phyloP scores from a whole-genome alignment of 2,113 vertebrate genomes.

The Polypterus senegalus region DNA sequence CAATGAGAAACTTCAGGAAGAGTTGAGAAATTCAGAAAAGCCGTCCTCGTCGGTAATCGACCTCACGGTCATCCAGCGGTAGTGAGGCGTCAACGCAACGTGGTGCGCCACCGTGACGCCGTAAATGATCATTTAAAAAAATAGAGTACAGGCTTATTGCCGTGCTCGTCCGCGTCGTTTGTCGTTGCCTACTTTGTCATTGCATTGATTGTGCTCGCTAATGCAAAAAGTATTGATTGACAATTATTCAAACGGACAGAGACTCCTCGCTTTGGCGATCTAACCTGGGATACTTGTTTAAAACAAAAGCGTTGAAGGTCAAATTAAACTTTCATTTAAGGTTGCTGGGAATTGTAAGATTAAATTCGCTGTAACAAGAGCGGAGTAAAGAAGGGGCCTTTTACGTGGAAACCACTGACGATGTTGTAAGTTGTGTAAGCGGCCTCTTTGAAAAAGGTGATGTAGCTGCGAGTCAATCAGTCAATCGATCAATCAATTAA shows the following conservation, averaged over 20 bases:
- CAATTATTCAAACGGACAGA: not conserved
- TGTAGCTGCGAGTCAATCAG: too few relatives aligned
- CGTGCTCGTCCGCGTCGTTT: not conserved
- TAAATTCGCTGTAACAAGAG: not conserved
- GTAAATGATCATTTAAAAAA: too few relatives aligned
- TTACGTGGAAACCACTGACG: not conserved
- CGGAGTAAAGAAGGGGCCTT: too few relatives aligned
- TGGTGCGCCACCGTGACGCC: too few relatives aligned
- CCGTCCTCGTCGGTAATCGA: too few relatives aligned
- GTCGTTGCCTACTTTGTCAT: not conserved
- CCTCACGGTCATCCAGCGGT: too few relatives aligned
- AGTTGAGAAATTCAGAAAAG: too few relatives aligned
- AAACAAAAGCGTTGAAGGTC: not conserved
- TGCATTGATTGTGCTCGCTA: not conserved
- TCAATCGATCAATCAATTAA: too few relatives aligned
- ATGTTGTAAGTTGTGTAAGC: not conserved
- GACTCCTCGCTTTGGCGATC: not conserved
- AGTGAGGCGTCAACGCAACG: too few relatives aligned
- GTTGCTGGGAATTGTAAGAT: not conserved
- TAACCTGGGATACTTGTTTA: not conserved
- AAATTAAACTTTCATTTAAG: not conserved
- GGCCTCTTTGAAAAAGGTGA: not conserved
- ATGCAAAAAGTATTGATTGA: not conserved
- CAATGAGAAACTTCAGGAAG: too few relatives aligned
- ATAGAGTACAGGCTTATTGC: too few relatives aligned